Conservation (phyloP, 2,797 vertebrate species). For the Hafferia zeledoni region DNA sequence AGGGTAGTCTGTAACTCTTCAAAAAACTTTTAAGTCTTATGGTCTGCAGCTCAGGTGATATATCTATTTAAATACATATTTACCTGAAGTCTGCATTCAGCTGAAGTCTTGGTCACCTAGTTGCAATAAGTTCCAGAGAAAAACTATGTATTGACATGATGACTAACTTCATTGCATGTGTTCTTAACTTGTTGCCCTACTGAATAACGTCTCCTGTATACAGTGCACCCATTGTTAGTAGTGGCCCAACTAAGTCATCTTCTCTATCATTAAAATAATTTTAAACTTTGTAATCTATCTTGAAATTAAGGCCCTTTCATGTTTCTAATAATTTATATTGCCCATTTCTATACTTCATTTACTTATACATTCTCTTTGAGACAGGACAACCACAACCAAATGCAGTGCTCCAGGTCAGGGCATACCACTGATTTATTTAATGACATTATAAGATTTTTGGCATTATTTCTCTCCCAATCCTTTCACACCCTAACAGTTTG, state of each 20-base stretch:
- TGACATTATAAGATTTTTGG: slow-evolving; percentile 19
- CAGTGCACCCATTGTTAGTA: background rate
- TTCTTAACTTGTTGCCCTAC: background rate
- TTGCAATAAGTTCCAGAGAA: background rate
- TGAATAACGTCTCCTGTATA: background rate
- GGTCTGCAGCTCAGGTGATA: background rate
- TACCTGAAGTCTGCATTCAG: background rate
- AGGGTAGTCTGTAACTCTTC: background rate
- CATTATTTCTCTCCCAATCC: background rate
- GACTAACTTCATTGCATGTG: background rate
- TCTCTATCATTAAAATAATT: background rate
- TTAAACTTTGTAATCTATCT: background rate
- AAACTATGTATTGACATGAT: background rate
- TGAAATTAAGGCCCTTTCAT: background rate
- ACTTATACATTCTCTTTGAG: background rate
- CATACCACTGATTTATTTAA: slow-evolving; percentile 31
- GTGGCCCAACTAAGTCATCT: background rate
- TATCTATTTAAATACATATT: background rate
- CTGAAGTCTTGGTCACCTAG: background rate
- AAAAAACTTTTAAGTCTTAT: background rate
- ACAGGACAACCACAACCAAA: background rate
- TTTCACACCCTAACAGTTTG: slow-evolving; percentile 13
- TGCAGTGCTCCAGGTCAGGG: background rate
- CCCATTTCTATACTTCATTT: background rate
- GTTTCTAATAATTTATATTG: slow-evolving; percentile 11